Evolutionary conservation across 92 coral and sea anemone species (phyloP).

Genomic region (Heliopora coerulea): DNA sequence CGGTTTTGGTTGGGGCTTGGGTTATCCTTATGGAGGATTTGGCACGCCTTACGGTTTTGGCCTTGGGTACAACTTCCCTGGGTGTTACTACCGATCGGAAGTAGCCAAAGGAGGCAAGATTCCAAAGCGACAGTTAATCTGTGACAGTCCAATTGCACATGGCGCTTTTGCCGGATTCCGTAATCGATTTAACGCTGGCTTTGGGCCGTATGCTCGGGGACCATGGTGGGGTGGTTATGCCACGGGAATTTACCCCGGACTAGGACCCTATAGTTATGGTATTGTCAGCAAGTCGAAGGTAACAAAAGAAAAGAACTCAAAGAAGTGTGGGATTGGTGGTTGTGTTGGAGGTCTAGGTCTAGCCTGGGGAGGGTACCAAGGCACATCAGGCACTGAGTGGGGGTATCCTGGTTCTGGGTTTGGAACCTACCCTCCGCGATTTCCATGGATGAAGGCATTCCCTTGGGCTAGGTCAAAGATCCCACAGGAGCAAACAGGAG

Average conservation of each 20-base stretch:
- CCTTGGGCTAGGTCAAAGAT: slow-evolving; percentile 71
- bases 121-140: slow-evolving; percentile 18
- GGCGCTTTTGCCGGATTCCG: slow-evolving; percentile 24
- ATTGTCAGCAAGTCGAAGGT: slow-evolving; percentile 37
- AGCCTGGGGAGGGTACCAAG: slow-evolving; percentile 55
- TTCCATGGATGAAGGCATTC: slow-evolving; percentile 58
- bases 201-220: slow-evolving; percentile 34
- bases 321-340: slow-evolving; percentile 35
- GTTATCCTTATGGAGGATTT: slow-evolving; percentile 36
- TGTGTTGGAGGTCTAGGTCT: slow-evolving; percentile 22
- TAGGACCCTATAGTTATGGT: slow-evolving; percentile 40
- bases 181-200: slow-evolving; percentile 37
- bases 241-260: slow-evolving; percentile 33
- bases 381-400: slow-evolving; percentile 52
- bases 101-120: slow-evolving; percentile 43
- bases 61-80: slow-evolving; percentile 25
- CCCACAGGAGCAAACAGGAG: slow-evolving; percentile 60
- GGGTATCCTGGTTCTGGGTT: slow-evolving; percentile 66
- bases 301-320: slow-evolving; percentile 12
- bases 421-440: slow-evolving; percentile 54
- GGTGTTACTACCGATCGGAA: slow-evolving; percentile 49
- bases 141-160: slow-evolving; percentile 20
- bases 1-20: slow-evolving; percentile 29
- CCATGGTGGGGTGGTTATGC: slow-evolving; percentile 45
- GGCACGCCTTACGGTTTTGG: slow-evolving; percentile 26